Evolutionary conservation across 2,888 invertebrate species (phyloP), one percentile per base, ranked within the genome.

Genomic region (Drosophila melanocephala): DNA sequence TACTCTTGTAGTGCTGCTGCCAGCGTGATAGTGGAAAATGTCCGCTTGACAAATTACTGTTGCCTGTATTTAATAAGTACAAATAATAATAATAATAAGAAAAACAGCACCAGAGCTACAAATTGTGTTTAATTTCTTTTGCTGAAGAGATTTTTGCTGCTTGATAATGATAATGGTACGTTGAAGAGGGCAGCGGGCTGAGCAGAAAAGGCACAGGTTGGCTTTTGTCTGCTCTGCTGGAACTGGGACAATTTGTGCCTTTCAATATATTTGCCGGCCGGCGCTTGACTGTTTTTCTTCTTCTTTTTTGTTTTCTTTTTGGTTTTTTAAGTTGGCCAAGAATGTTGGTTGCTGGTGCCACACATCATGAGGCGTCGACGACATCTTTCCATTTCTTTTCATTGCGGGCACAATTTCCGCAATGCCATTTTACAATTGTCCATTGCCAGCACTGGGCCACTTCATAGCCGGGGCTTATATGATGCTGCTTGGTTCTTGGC

Each of bases 341-440:
- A 77, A 75, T 79, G 79, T 53, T 64, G 61, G 61, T 64, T 67
- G 70, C 56, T 69, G 58, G 66, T 72, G 81, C 72, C 73, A 61
- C 75, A 35, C 72, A 71, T 77, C 65, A 67, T 66, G 74, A 66
- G 75, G 58, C 74, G 71, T 63, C 59, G 62, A 55, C 67, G 59
- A 59, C 61, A 59, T 77, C 56, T 66, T 79, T 78, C 79, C 53
- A 75, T 70, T 72, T 66, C 79, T 82, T 77, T 85, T 79, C 90
- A 87, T 63, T 73, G 77, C 81, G 76, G 75, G 51, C 76, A 83
- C 90, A 85, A 89, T 89, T 86, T 89, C 90, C 90, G 88, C 83
- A 88, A 80, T 75, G 85, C 81, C 86, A 88, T 89, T 85, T 78
- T 72, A 76, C 90, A 87, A 86, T 81, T 87, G 84, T 83, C 76